A percentile compares a stretch with the other conserved stretches of the same genome.
Evolutionary conservation across 2,888 invertebrate species (phyloP).

Genomic region (Itoplectis maculator): DNA sequence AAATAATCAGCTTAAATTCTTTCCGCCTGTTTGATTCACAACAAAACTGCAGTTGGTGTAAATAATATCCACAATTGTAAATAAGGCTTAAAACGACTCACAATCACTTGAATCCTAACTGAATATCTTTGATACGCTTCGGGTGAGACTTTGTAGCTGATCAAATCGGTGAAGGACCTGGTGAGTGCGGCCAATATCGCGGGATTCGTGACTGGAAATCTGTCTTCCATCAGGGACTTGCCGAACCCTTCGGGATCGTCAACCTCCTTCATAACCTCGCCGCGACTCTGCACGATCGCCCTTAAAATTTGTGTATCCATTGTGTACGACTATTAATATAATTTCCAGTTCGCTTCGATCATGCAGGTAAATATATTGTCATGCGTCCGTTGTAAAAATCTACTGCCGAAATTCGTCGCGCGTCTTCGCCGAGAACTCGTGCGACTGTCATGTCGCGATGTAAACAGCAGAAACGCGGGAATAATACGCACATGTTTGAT

Average conservation of each 20-base stretch:
- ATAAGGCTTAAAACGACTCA: constrained; percentile 70
- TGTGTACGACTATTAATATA: neutral
- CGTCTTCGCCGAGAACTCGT: neutral
- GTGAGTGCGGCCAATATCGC: constrained; percentile 71
- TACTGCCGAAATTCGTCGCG: neutral
- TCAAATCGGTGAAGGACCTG: constrained; percentile 73
- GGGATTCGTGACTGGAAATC: constrained; percentile 71
- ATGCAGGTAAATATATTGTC: neutral
- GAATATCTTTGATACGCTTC: constrained; percentile 79
- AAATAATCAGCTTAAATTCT: no score
- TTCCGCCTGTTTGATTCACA: no score
- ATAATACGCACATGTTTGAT: neutral
- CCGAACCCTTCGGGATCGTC: constrained; percentile 68
- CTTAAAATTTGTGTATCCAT: constrained; percentile 77
- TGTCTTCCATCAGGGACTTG: constrained; percentile 55
- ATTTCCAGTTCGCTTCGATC: neutral
- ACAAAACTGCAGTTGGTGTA: no score
- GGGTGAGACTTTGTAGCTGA: constrained; percentile 77
- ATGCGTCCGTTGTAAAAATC: neutral
- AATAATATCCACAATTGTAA: neutral
- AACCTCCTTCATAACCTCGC: constrained; percentile 66
- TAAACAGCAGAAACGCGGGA: constrained; percentile 29
- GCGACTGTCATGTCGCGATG: neutral
- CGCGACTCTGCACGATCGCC: constrained; percentile 72
- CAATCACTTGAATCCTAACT: constrained; percentile 77